Base-by-base conservation (phyloP, 2,797 vertebrate genomes). In the Sebastes elongatus region DNA sequence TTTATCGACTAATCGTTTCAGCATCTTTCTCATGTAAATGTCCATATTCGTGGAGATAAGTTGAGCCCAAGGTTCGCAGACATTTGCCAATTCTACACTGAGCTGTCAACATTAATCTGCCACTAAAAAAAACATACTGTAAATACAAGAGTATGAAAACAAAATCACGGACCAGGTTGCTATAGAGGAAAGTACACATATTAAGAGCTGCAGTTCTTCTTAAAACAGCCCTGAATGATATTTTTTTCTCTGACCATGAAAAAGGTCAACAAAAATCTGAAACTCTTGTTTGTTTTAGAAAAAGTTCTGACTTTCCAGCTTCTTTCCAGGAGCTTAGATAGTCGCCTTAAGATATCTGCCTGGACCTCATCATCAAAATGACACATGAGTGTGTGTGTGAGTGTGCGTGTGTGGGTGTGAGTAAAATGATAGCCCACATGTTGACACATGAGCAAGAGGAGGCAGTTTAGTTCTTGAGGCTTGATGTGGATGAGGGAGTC, bases 341-440 rank as follows among this genome's bases (percentile, higher is more conserved):
- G 62, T 62, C 52, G 22, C 22, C 23, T 33, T 65, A 10, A 84
- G 46, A 75, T 88, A 86, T 79, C 74, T 85, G 56, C 70, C 70
- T 79, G 80, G 87, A 89, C 82, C 75, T 80, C 86, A 80, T 87
- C 88, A 78, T 90, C 82, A 87, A 87, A 87, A 82, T 88, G 81
- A 83, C 89, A 89, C 63, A 27, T 55, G 35, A 42, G 30, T 59
- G 75, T 52, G 38, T 71, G 69, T n/a, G 74, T 60, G 74, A 20
- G 71, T 53, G 55, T 27, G 35, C 61, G 60, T 53, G 83, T 73
- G 77, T 83, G 86, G 52, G 82, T 87, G 94, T 93, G 91, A 81
- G 94, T 95, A 96, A 96, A 96, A 92, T 91, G 93, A 96, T 96
- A 94, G 93, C 90, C 94, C 94, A 89, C 95, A 97, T 96, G 95